These are phyloP conservation scores for Lineus longissimus DNA, from an alignment of 1,140 invertebrate genomes.

Conservation along the genomic window DNA sequence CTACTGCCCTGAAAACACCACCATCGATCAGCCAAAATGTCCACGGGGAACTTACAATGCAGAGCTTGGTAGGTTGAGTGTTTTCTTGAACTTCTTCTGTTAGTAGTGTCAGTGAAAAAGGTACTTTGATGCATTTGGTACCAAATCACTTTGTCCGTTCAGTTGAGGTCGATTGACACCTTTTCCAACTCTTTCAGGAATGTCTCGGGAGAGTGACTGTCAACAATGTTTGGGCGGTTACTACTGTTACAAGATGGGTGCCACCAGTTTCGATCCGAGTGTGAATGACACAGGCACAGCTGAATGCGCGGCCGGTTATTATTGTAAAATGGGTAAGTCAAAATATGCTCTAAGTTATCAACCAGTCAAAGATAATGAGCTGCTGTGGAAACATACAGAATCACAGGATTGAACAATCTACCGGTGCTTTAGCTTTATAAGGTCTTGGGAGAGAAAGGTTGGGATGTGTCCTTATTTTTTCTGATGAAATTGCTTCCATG, in stretches of 20 bases:
- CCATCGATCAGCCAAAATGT: constrained; percentile 34
- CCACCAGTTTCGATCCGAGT: constrained; percentile 39
- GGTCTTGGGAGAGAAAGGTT: no score
- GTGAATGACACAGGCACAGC: constrained; percentile 41
- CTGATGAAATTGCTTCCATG: no score
- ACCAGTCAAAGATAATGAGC: no score
- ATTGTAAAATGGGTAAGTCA: constrained; percentile 42
- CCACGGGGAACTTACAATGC: constrained; percentile 46
- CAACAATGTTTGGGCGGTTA: constrained; percentile 35
- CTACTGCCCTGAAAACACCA: constrained; percentile 48
- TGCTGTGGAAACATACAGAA: no score
- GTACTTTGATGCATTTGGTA: no score
- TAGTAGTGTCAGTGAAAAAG: no score
- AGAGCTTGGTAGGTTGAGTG: constrained; percentile 29
- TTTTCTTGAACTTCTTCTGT: neutral
- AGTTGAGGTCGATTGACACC: neutral
- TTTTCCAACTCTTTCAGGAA: constrained; percentile 20
- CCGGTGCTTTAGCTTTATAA: no score
- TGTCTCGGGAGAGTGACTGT: constrained; percentile 31
- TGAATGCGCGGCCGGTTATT: constrained; percentile 39
- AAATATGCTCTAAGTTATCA: no score
- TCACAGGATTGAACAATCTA: no score
- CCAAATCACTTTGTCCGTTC: neutral
- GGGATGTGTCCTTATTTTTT: no score
- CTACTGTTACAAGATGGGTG: constrained; percentile 35